Conservation (phyloP, 1,140 invertebrate genomes). For the Drosophila bocqueti region DNA sequence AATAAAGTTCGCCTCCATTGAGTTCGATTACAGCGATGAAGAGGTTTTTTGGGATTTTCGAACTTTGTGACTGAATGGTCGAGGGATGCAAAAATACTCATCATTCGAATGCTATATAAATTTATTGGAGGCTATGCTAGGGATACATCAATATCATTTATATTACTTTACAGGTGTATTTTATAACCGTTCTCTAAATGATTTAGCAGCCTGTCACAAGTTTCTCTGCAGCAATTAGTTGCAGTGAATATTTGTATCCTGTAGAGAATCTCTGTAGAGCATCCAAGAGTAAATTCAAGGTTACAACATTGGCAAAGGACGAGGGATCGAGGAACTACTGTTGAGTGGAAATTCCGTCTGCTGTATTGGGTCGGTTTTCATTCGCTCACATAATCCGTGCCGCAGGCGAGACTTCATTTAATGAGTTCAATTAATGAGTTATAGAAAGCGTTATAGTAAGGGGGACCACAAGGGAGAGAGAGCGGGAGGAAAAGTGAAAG, state of each 20-base stretch:
- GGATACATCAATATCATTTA: not conserved
- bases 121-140: not conserved
- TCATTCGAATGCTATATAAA: not conserved
- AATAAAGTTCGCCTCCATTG: constrained; percentile 28
- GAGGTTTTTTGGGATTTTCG: constrained; percentile 5
- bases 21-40: constrained; percentile 7
- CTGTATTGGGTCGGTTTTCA: constrained; percentile 27
- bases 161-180: not conserved
- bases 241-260: not conserved
- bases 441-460: not conserved
- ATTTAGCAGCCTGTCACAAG: no score
- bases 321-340: not conserved
- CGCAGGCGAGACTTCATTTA: no score
- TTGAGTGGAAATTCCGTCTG: constrained; percentile 2
- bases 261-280: not conserved
- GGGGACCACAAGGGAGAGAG: not conserved
- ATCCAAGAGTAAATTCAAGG: constrained; percentile 12
- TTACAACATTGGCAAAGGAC: not conserved
- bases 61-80: not conserved
- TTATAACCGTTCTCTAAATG: not conserved
- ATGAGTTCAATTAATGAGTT: constrained; percentile 1
- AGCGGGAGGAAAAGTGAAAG: constrained; percentile 2
- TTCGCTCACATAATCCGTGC: not conserved
- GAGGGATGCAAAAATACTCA: not conserved
- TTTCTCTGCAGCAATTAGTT: no score